A percentile compares a stretch with the other conserved stretches of the same genome.
These are phyloP conservation scores for Craseonycteris thonglongyai DNA, from an alignment of 2,113 vertebrate genomes.

Conservation along the genomic window DNA sequence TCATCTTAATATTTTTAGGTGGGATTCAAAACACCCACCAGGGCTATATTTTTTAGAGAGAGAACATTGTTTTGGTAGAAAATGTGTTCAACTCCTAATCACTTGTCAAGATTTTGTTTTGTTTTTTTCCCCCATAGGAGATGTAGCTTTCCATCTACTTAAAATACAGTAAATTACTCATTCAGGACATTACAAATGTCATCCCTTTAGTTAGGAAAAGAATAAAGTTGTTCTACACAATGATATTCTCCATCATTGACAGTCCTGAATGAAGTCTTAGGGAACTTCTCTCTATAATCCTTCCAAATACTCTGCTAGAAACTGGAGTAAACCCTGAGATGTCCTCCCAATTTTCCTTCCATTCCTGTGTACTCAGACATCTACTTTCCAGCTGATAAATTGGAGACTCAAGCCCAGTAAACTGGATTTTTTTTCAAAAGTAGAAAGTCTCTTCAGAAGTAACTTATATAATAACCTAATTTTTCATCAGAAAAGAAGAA, in stretches of 20 bases:
- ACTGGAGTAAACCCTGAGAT: not conserved
- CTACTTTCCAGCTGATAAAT: not conserved
- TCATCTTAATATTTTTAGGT: slow-evolving; percentile 47
- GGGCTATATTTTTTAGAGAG: slow-evolving; percentile 29
- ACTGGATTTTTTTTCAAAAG: slow-evolving; percentile 11
- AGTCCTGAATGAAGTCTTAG: slow-evolving; percentile 13
- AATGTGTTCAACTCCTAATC: slow-evolving; percentile 34
- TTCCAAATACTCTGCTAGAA: slow-evolving; percentile 32
- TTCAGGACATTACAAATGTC: slow-evolving; percentile 55
- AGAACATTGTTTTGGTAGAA: slow-evolving; percentile 35
- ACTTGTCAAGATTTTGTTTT: slow-evolving; percentile 46
- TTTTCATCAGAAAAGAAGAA: slow-evolving; percentile 52
- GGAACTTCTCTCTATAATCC: slow-evolving; percentile 45
- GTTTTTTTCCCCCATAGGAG: not conserved
- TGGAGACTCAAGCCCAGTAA: slow-evolving; percentile 5
- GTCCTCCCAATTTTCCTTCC: not conserved
- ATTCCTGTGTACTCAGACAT: not conserved
- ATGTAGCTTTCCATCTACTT: slow-evolving; percentile 53
- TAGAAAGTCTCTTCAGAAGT: slow-evolving; percentile 21
- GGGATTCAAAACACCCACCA: slow-evolving; percentile 63
- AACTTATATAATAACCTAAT: slow-evolving; percentile 6
- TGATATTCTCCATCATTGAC: slow-evolving; percentile 36
- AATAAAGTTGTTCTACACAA: slow-evolving; percentile 44
- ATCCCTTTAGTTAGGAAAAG: slow-evolving; percentile 55
- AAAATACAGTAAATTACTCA: slow-evolving; percentile 57